Evolutionary conservation across 2,113 vertebrate species (phyloP), one percentile per base, ranked within the genome.

Genomic region (Odobenus rosmarus): DNA sequence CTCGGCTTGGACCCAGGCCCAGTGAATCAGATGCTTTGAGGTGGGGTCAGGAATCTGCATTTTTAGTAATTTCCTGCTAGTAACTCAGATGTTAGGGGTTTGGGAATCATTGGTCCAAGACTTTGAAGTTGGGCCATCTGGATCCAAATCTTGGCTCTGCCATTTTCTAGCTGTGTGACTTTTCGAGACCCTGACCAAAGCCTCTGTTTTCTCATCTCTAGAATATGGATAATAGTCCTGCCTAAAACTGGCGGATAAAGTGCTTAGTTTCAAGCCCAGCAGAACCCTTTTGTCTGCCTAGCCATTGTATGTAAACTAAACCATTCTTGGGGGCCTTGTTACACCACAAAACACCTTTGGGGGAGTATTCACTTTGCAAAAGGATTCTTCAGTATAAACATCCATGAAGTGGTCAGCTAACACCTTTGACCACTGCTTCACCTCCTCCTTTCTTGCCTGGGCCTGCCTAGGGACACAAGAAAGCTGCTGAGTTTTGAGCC

Each of bases 81-180:
- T 80, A 71, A 94, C 64, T 61, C 72, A 76, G 7, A 71, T 19
- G 57, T 59, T 61, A 39, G 64, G 64, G 6, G 11, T 72, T 62
- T 71, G 19, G 84, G 67, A 90, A 67, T 95, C 57, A 74, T 16
- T 69, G 89, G 26, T 13, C 14, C 84, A 72, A 42, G 53, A 62
- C 79, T 31, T 64, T 28, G 61, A 72, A 61, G 49, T 83, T 74
- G 36, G 16, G n/a, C 2, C 0, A 8, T 42, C 53, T 31, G 83
- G 31, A 83, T 93, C 72, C 71, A 89, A 55, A 61, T 92, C 59
- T 93, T 88, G 42, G 11, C 67, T 69, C 53, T 77, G 87, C 85
- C 59, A n/a, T 64, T 93, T 82, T 92, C 21, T 83, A 62, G 57
- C 39, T 33, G 26, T 49, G 80, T 39, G 62, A 51, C 31, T 96